These are phyloP conservation scores for Coregonus clupeaformis DNA, from an alignment of 2,113 vertebrate species.

Conservation along the genomic window DNA sequence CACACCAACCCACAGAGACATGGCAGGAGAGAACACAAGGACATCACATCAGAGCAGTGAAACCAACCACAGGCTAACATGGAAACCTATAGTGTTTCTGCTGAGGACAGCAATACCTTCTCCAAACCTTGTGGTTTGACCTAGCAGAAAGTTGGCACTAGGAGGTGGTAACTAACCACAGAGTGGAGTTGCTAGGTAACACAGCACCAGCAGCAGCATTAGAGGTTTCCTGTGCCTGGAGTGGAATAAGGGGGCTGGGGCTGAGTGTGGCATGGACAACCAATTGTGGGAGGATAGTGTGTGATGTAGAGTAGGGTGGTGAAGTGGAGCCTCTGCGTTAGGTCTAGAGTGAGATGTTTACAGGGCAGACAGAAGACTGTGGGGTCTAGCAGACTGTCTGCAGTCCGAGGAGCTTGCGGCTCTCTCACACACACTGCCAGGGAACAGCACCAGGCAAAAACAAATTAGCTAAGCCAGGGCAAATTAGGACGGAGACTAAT, in stretches of 20 bases:
- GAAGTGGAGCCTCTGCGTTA: constrained; percentile 24
- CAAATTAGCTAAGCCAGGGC: constrained; percentile 42
- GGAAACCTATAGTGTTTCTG: constrained; percentile 30
- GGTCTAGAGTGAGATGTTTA: constrained; percentile 32
- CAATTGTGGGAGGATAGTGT: constrained; percentile 23
- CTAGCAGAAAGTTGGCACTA: constrained; percentile 19
- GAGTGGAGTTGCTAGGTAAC: constrained; percentile 20
- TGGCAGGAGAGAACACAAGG: constrained; percentile 6
- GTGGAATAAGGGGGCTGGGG: constrained; percentile 7
- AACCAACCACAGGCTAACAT: constrained; percentile 3
- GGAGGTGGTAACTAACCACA: constrained; percentile 11
- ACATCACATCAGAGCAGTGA: constrained; percentile 2
- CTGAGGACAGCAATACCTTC: constrained; percentile 28
- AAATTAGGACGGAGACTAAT: constrained; percentile 26
- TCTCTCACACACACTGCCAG: constrained; percentile 24
- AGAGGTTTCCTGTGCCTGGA: constrained; percentile 46
- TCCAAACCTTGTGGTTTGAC: constrained; percentile 15
- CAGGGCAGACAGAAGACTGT: constrained; percentile 31
- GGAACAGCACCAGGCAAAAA: constrained; percentile 38
- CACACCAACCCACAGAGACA: neutral
- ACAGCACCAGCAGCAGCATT: constrained; percentile 46
- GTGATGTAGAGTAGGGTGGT: constrained; percentile 29
- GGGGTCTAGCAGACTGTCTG: constrained; percentile 23
- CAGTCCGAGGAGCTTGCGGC: constrained; percentile 14
- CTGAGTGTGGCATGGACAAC: constrained; percentile 16